phyloP scores from a whole-genome alignment of 2,888 invertebrate species.

The Aphelenchoides bicaudatus region DNA sequence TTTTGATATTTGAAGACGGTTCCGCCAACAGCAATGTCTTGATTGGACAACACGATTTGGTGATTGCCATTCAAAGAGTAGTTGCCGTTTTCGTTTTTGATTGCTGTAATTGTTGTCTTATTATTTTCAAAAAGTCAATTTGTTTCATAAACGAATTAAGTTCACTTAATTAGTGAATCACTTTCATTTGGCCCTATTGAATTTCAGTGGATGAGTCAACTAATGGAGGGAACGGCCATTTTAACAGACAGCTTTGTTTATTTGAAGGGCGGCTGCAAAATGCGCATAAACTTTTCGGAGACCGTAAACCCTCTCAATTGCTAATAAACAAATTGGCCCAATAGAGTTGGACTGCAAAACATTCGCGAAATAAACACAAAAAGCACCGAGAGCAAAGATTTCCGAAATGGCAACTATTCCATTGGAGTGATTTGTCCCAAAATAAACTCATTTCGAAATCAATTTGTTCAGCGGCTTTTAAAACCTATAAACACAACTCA shows the following conservation, averaged over 20 bases:
- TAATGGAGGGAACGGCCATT: too few relatives aligned
- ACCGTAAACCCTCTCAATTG: neutral
- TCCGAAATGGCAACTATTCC: too few relatives aligned
- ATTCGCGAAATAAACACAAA: neutral
- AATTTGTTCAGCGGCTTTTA: neutral
- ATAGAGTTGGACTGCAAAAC: neutral
- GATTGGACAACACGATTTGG: slow-evolving; percentile 75
- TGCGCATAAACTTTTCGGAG: slow-evolving; percentile 14
- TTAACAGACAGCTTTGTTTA: too few relatives aligned
- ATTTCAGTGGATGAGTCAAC: too few relatives aligned
- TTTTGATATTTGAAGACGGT: slow-evolving; percentile 71
- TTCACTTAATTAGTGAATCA: neutral
- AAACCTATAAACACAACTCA: slow-evolving; percentile 62
- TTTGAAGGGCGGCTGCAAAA: slow-evolving; percentile 2
- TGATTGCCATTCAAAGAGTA: slow-evolving; percentile 92
- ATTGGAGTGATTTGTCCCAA: too few relatives aligned
- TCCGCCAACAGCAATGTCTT: slow-evolving; percentile 70
- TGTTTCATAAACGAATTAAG: neutral
- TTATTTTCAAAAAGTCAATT: neutral
- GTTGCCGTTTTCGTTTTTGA: slow-evolving; percentile 76
- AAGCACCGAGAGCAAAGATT: too few relatives aligned
- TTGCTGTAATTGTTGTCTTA: slow-evolving; percentile 67
- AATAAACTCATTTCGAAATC: neutral
- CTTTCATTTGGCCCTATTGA: too few relatives aligned
- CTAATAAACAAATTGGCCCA: neutral